These are phyloP conservation scores for Troides aeacus DNA, from an alignment of 2,888 invertebrate genomes.

Conservation along the genomic window DNA sequence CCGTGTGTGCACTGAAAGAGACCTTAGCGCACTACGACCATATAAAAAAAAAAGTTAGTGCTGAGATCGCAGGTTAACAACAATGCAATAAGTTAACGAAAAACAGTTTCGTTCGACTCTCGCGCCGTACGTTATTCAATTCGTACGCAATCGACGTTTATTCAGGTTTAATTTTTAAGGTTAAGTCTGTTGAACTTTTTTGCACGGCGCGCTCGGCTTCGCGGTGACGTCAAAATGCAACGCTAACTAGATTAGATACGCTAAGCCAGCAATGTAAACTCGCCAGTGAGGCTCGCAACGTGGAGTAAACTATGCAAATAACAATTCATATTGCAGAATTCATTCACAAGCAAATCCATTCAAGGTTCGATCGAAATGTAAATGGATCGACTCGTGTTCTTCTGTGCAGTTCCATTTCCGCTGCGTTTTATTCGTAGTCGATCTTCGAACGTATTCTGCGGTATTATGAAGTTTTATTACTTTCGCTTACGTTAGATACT, in stretches of 20 bases:
- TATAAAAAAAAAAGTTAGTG: constrained; percentile 29
- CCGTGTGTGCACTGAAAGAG: constrained; percentile 36
- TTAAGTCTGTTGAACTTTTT: constrained; percentile 75
- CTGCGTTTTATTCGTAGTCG: constrained; percentile 16
- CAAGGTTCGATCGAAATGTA: constrained; percentile 42
- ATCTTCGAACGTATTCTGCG: constrained; percentile 9
- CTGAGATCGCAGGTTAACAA: constrained; percentile 23
- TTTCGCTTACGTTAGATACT: neutral
- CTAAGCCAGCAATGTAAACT: constrained; percentile 55
- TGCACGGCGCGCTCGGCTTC: constrained; percentile 61
- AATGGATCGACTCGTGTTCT: constrained; percentile 48
- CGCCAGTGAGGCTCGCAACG: constrained; percentile 44
- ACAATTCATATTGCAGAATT: constrained; percentile 38
- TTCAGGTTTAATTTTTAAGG: constrained; percentile 37
- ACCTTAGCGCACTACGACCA: constrained; percentile 21
- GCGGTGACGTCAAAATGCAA: constrained; percentile 65
- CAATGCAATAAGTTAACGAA: constrained; percentile 10
- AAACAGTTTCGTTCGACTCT: constrained; percentile 1
- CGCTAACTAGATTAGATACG: constrained; percentile 71
- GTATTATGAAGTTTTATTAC: neutral
- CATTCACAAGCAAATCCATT: constrained; percentile 45
- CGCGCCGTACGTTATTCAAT: constrained; percentile 38
- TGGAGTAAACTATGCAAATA: constrained; percentile 48
- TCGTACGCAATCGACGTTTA: constrained; percentile 38
- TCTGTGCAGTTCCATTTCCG: constrained; percentile 30